Evolutionary conservation across 2,113 vertebrate genomes (phyloP), one percentile per base, ranked within the genome.

Genomic region (Neodontobutis hainanensis): DNA sequence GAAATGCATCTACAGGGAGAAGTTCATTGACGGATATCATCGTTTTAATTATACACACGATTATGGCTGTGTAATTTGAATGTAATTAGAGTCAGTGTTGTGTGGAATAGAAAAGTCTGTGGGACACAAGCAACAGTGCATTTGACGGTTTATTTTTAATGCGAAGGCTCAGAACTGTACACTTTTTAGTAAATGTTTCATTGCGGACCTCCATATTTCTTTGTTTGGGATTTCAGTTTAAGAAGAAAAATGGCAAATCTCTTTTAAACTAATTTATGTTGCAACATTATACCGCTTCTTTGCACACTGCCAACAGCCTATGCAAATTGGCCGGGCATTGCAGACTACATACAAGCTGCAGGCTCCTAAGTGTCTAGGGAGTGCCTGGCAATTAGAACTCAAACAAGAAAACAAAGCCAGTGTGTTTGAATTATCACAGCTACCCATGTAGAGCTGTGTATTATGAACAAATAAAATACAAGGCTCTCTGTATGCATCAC

Each of bases 21-120:
- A 70, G 70, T 84, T 71, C 74, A 77, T 68, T 80, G 73, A 85
- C 71, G 77, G 72, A 85, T 80, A 82, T 74, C 73, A 83, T 85
- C 76, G 78, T 82, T 83, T 85, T 58, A 87, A 87, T 87, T 85
- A 86, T 84, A 82, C 66, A 63, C 57, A 56, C 71, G 68, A 88
- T 88, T 80, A 84, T 68, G 79, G 50, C 67, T 67, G 69, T 67
- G 59, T 83, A 88, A 88, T 77, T 83, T 62, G 79, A 55, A 85
- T 76, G 61, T 82, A 84, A 88, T 84, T 64, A 76, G 79, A 84
- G 64, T 79, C 75, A 65, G 61, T 83, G 56, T 83, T 60, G 82
- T 83, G 73, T 77, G 57, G 71, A 86, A 83, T 68, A 43, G 46
- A 73, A n/a, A 80, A 86, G 78, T 57, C 69, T 84, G 57, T 50